Base-by-base conservation (phyloP, 2,113 vertebrate genomes). In the Muntiacus reevesi region DNA sequence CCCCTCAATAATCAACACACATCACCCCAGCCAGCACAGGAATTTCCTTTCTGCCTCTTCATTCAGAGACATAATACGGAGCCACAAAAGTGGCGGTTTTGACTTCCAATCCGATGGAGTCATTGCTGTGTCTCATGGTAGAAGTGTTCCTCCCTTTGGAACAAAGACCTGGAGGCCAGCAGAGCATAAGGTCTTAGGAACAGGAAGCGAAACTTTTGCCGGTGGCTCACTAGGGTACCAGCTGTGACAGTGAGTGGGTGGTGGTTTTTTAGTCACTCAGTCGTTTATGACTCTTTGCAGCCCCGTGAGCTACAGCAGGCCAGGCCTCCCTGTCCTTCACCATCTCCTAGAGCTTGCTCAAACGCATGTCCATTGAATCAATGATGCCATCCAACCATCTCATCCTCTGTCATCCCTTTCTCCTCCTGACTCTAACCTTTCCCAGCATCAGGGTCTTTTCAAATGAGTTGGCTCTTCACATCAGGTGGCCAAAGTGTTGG, bases 281-380 rank as follows among this genome's bases (percentile, higher is more conserved):
- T 74, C 0, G 0, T 40, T 11, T 74, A 23, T 25, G 67, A 40
- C 36, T 74, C 67, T 74, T 12, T 25, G 67, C 0, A 11, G 40
- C 19, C 67, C 67, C 10, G 0, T 40, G 67, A 40, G 5, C 36
- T 74, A 25, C 2, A 74, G 67, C 67, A 13, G 2, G n/a, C 67
- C 2, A 40, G 67, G 36, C 67, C 40, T 74, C 67, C 19, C 67
- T 23, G n/a, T 13, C 19, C n/a, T 74, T 74, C 36, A 40, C 67
- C 19, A 74, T 23, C 36, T 40, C 36, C 19, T 1, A 2, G 2
- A 25, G 10, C 19, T 74, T 74, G 67, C 19, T 74, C 67, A 23
- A 13, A 23, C 17, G 0, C 0, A 71, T 12, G 5, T 71, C 67
- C n/a, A 40, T 23, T 71, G 67, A 40, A 5, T 71, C n/a, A 21